Conservation (phyloP, 2,797 vertebrate species). For the Scarus forsteni region DNA sequence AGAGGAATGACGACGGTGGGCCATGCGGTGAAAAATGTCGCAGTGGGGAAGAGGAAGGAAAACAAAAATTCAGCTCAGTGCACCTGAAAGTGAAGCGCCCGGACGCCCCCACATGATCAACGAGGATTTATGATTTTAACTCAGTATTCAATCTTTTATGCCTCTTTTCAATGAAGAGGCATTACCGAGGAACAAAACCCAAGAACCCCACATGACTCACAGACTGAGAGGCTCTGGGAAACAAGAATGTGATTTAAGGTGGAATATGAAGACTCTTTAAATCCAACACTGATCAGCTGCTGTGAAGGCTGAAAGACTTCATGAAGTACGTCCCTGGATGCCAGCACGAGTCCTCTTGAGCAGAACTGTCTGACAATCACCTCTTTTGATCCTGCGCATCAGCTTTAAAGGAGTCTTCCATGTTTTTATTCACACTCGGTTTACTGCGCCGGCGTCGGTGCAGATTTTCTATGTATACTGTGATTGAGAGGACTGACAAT, state of each 20-base stretch:
- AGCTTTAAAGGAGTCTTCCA: conserved; percentile 81
- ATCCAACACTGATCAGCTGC: conserved; percentile 18
- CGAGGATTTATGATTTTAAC: conserved; percentile 72
- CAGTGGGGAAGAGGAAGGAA: conserved; percentile 22
- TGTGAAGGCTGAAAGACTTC: conserved; percentile 34
- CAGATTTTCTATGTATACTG: conserved; percentile 74
- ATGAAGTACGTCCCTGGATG: conserved; percentile 21
- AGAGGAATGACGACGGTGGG: conserved; percentile 42
- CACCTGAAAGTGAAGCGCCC: conserved; percentile 54
- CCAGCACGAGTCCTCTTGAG: conserved; percentile 18
- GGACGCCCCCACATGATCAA: conserved; percentile 75
- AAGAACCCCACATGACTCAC: conserved; percentile 34
- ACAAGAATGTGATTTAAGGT: conserved; percentile 60
- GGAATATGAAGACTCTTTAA: conserved; percentile 47
- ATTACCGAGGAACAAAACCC: conserved; percentile 75
- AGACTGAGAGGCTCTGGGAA: conserved; percentile 35
- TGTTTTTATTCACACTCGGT: conserved; percentile 71
- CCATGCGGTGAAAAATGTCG: conserved; percentile 47
- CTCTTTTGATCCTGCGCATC: conserved; percentile 53
- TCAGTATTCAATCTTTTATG: conserved; percentile 71
- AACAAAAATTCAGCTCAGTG: conserved; percentile 20
- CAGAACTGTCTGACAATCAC: conserved; percentile 68
- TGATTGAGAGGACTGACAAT: conserved; percentile 86
- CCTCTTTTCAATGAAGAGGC: conserved; percentile 26
- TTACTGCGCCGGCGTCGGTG: conserved; percentile 61